Percentiles rank a stretch among this genome's conserved stretches.
Conservation (phyloP, 2,113 vertebrate genomes). For the Melanerpes aurifrons region DNA sequence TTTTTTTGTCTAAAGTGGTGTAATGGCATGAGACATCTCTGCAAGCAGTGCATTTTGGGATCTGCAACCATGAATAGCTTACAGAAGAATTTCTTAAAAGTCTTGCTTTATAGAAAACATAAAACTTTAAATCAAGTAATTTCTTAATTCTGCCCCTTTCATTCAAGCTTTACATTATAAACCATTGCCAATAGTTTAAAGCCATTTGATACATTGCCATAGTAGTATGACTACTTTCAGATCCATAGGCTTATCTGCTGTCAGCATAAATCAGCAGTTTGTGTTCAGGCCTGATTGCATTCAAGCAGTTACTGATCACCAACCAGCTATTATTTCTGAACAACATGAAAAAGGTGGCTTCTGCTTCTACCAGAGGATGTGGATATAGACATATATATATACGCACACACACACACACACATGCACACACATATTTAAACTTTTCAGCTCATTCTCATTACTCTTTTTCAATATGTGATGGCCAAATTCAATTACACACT, state of each 20-base stretch:
- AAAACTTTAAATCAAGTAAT: rapidly evolving
- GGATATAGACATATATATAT: neutral
- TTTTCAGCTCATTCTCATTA: neutral
- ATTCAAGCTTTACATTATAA: neutral
- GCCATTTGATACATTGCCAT: neutral
- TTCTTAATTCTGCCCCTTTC: neutral
- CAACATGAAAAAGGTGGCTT: neutral
- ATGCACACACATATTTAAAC: too few relatives aligned
- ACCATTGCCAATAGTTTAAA: neutral
- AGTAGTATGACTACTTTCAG: neutral
- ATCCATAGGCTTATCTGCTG: rapidly evolving
- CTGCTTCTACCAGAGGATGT: neutral
- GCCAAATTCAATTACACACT: neutral
- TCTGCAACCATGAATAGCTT: rapidly evolving
- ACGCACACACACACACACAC: too few relatives aligned
- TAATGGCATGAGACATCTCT: neutral
- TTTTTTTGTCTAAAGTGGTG: neutral
- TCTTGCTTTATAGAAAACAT: neutral
- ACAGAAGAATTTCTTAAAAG: neutral
- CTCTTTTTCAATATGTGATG: neutral
- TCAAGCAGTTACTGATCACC: neutral
- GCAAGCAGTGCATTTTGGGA: neutral
- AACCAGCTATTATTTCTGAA: neutral
- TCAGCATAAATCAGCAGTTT: rapidly evolving
- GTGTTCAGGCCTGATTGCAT: neutral